Conservation (phyloP, 2,888 invertebrate genomes). For the Cosmopolites sordidus region DNA sequence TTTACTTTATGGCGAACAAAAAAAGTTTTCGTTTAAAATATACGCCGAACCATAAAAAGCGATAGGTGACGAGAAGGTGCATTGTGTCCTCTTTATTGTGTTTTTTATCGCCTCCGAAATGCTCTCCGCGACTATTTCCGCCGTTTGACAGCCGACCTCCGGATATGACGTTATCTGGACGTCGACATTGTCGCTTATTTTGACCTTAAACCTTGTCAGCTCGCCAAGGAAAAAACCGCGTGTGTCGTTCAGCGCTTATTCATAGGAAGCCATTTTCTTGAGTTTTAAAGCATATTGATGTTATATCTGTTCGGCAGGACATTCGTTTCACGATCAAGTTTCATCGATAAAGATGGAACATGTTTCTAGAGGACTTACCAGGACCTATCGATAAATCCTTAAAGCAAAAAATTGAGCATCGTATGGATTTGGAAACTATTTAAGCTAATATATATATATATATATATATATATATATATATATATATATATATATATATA, state of each 20-base stretch:
- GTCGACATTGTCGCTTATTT: slow-evolving; percentile 13
- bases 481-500: too few species aligned
- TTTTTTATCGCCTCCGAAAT: slow-evolving; percentile 45
- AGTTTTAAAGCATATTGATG: slow-evolving; percentile 2
- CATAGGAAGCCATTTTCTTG: slow-evolving; percentile 1
- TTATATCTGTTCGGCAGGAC: not conserved
- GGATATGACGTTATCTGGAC: slow-evolving; percentile 47
- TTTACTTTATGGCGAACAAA: not conserved
- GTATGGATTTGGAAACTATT: too few species aligned
- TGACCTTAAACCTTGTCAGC: slow-evolving; percentile 13
- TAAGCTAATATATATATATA: too few species aligned
- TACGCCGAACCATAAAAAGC: slow-evolving; percentile 10
- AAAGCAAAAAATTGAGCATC: too few species aligned
- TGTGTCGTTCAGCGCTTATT: slow-evolving; percentile 4
- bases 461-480: too few species aligned
- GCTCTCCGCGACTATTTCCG: slow-evolving; percentile 47
- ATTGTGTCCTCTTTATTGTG: slow-evolving; percentile 34
- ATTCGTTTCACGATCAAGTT: not conserved
- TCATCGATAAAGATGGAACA: too few species aligned
- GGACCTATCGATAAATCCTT: too few species aligned
- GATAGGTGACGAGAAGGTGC: slow-evolving; percentile 16
- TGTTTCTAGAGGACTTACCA: too few species aligned
- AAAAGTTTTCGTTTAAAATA: slow-evolving; percentile 1
- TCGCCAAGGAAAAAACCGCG: slow-evolving; percentile 1
- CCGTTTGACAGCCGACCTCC: slow-evolving; percentile 48